phyloP scores from a whole-genome alignment of 1,140 invertebrate genomes.

The Calephelis virginiensis region DNA sequence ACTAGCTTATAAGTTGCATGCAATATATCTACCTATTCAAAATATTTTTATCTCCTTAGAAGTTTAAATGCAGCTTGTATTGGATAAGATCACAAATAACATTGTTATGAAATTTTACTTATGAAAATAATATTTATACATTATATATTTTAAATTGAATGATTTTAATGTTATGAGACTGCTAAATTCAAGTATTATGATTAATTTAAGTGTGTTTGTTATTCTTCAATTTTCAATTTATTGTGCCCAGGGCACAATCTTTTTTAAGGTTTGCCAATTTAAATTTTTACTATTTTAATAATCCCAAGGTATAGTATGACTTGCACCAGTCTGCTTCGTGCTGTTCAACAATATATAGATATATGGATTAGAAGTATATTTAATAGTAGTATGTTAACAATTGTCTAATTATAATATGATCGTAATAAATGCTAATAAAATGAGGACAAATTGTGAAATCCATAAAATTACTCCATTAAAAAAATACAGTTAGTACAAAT shows the following conservation, averaged over 20 bases:
- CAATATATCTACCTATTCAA: neutral
- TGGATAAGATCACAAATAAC: neutral
- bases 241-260: neutral
- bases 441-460: no score
- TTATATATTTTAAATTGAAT: constrained; percentile 5
- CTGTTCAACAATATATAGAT: neutral
- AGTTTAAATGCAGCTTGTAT: neutral
- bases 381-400: neutral
- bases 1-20: neutral
- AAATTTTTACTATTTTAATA: neutral
- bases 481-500: no score
- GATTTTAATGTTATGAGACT: constrained; percentile 30
- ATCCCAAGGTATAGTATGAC: neutral
- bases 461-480: no score
- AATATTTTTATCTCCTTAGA: no score
- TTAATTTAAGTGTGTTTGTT: neutral
- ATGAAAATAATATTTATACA: neutral
- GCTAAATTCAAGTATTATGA: constrained; percentile 32
- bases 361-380: neutral
- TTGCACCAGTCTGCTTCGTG: neutral
- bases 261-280: neutral
- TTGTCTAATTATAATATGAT: neutral
- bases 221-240: neutral
- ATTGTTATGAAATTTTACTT: neutral
- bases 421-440: no score